Evolutionary conservation across 2,113 vertebrate genomes (phyloP).

Genomic region (Neofelis nebulosa): DNA sequence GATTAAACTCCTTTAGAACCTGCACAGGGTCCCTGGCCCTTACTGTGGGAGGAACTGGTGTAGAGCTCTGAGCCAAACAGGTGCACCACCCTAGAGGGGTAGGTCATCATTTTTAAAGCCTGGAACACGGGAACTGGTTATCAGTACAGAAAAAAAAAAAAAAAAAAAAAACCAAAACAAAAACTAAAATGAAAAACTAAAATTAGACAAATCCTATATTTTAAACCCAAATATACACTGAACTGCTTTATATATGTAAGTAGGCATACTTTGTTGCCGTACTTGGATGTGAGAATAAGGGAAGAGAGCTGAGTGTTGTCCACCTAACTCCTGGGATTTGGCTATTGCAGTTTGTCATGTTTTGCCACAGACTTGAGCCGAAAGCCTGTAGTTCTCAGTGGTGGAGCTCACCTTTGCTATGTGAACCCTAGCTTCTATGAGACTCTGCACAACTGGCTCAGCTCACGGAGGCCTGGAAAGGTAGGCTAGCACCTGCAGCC

Average conservation of each 20-base stretch:
- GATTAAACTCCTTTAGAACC: background rate
- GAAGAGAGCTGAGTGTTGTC: background rate
- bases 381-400: background rate
- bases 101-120: background rate
- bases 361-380: background rate
- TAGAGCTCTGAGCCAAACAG: background rate
- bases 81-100: background rate
- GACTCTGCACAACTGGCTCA: background rate
- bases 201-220: background rate
- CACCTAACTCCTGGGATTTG: background rate
- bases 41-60: background rate
- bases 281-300: background rate
- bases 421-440: background rate
- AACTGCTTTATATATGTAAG: background rate
- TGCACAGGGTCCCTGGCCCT: background rate
- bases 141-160: background rate
- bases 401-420: background rate
- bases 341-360: background rate
- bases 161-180: background rate
- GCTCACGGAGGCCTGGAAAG: fast-evolving
- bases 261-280: background rate
- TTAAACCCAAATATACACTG: background rate
- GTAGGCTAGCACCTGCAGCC: background rate
- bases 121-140: background rate
- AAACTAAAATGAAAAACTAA: background rate